A percentile compares a stretch with the other conserved stretches of the same genome.
phyloP scores from a whole-genome alignment of 2,888 invertebrate species.

The Oligia fasciuncula region DNA sequence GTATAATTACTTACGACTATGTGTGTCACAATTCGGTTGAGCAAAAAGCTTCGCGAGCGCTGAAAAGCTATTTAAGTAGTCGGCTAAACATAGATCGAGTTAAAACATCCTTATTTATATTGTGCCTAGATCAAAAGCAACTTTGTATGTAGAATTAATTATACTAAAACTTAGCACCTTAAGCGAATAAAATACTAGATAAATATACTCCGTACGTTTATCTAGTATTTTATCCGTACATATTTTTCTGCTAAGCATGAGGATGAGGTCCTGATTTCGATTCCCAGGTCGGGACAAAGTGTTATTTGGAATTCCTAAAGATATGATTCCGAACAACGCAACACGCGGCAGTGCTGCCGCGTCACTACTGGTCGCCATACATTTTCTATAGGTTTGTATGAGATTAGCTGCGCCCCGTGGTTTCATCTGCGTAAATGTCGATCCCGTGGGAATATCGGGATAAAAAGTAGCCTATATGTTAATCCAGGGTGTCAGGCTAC shows the following conservation, averaged over 20 bases:
- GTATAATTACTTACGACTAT: slow-evolving; percentile 30
- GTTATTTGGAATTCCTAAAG: background rate
- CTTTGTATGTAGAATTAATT: background rate
- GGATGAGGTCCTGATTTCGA: background rate
- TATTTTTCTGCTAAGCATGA: slow-evolving; percentile 16
- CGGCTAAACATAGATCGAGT: slow-evolving; percentile 25
- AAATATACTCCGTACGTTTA: background rate
- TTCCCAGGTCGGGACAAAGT: background rate
- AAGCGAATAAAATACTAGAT: background rate
- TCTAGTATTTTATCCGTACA: too few relatives aligned
- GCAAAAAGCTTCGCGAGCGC: slow-evolving; percentile 53
- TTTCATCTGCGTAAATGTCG: too few relatives aligned
- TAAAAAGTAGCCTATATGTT: too few relatives aligned
- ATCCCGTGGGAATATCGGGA: too few relatives aligned
- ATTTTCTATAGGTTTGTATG: too few relatives aligned
- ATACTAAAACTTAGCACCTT: background rate
- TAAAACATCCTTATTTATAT: slow-evolving; percentile 39
- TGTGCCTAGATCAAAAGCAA: slow-evolving; percentile 8
- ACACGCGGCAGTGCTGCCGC: too few relatives aligned
- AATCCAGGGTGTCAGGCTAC: too few relatives aligned
- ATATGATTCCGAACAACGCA: too few relatives aligned
- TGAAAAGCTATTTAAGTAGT: slow-evolving; percentile 44
- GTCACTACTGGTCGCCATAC: too few relatives aligned
- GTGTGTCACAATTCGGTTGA: slow-evolving; percentile 35
- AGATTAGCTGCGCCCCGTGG: too few relatives aligned